Evolutionary conservation across 2,888 invertebrate species (phyloP).

Genomic region (Lamellibrachia columna): DNA sequence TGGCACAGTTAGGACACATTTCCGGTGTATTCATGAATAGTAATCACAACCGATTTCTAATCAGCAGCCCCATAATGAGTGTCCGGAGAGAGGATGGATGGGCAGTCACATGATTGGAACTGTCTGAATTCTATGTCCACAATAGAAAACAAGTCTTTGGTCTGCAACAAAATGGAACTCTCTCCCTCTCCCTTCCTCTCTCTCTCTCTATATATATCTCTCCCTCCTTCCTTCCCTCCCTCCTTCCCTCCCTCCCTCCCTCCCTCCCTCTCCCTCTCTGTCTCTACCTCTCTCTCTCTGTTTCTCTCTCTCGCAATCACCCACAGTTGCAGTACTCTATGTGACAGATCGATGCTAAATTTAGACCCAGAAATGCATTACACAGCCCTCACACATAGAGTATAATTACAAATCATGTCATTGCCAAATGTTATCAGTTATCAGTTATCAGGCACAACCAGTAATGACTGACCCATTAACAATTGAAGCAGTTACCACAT

Average conservation of each 20-base stretch:
- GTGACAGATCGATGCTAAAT: background rate
- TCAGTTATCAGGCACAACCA: background rate
- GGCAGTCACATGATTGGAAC: background rate
- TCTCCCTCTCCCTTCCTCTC: too few species aligned
- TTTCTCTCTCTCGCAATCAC: too few species aligned
- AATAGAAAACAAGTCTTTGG: background rate
- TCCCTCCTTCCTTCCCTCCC: too few species aligned
- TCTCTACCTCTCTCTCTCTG: too few species aligned
- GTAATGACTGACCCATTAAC: background rate
- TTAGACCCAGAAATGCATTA: background rate
- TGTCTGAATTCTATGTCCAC: background rate
- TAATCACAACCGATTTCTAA: conserved; percentile 10
- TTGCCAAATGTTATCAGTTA: background rate
- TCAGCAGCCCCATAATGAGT: background rate
- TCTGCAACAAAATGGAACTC: background rate
- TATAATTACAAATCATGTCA: background rate
- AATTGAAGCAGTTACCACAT: too few species aligned
- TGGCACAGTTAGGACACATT: background rate
- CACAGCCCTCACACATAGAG: too few species aligned
- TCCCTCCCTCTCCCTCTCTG: too few species aligned
- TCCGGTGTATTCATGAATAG: conserved; percentile 16
- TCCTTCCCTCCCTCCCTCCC: too few species aligned
- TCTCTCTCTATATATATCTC: too few species aligned
- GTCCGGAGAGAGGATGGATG: background rate
- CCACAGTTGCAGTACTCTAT: background rate